Conservation (phyloP, 2,797 vertebrate genomes). For the Sorex maritimensis region DNA sequence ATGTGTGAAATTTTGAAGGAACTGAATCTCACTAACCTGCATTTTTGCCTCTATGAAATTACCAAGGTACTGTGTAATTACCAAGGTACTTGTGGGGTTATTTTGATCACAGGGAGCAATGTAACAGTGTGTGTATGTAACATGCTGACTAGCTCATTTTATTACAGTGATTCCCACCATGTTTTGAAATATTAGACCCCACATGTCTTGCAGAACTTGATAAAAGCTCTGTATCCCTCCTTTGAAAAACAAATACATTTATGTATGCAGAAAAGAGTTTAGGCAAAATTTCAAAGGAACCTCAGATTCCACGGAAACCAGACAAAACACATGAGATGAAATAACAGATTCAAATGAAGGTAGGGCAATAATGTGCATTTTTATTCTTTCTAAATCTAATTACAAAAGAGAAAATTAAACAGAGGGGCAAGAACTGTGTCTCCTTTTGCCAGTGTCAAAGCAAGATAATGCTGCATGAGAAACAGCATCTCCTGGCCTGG, state of each 20-base stretch:
- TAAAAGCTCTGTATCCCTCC: not conserved
- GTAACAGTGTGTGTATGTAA: not conserved
- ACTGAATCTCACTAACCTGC: too few species aligned
- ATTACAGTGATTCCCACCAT: not conserved
- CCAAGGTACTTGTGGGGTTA: not conserved
- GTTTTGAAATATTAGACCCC: not conserved
- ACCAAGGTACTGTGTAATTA: conserved; percentile 57
- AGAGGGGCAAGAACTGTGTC: not conserved
- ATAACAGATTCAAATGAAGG: too few species aligned
- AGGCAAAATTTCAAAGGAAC: not conserved
- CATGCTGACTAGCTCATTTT: conserved; percentile 19
- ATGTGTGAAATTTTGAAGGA: not conserved
- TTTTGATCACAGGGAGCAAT: conserved; percentile 27
- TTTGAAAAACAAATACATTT: not conserved
- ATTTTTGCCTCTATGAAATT: too few species aligned
- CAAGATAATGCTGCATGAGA: not conserved
- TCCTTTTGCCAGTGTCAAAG: not conserved
- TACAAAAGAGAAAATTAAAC: not conserved
- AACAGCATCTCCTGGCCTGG: not conserved
- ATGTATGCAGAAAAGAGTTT: not conserved
- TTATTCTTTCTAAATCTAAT: conserved; percentile 12
- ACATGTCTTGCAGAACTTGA: conserved; percentile 41
- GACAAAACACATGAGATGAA: not conserved
- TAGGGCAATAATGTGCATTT: not conserved
- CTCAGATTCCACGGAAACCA: conserved; percentile 17